Evolutionary conservation across 2,888 invertebrate genomes (phyloP).

Genomic region (Lasius platythorax): DNA sequence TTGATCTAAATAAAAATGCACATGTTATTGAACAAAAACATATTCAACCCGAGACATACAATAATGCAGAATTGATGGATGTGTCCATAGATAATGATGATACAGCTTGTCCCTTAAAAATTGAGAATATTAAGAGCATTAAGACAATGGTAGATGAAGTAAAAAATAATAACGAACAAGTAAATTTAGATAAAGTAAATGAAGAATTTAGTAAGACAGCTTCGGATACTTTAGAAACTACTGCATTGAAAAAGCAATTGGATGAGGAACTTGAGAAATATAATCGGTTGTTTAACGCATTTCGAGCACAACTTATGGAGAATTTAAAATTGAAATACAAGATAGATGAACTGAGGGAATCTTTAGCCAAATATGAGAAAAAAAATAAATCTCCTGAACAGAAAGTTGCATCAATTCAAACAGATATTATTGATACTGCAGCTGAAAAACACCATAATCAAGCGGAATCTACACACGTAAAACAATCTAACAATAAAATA

Average conservation of each 20-base stretch:
- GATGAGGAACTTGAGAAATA: slow-evolving; percentile 73
- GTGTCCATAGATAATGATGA: slow-evolving; percentile 61
- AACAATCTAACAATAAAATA: slow-evolving; percentile 61
- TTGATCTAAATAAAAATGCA: slow-evolving; percentile 31
- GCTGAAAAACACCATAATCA: slow-evolving; percentile 15
- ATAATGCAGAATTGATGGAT: slow-evolving; percentile 62
- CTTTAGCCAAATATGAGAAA: slow-evolving; percentile 63
- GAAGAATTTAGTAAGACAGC: slow-evolving; percentile 46
- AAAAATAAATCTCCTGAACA: slow-evolving; percentile 65
- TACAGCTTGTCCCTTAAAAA: slow-evolving; percentile 65
- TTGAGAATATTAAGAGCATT: slow-evolving; percentile 71
- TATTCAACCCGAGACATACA: slow-evolving; percentile 53
- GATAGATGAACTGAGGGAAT: slow-evolving; percentile 74
- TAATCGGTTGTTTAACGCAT: slow-evolving; percentile 75
- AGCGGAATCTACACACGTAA: slow-evolving; percentile 29
- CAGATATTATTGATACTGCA: slow-evolving; percentile 69
- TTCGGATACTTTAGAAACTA: slow-evolving; percentile 66
- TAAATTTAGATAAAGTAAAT: slow-evolving; percentile 48
- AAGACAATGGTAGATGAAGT: slow-evolving; percentile 56
- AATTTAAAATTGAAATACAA: slow-evolving; percentile 79
- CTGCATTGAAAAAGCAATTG: slow-evolving; percentile 69
- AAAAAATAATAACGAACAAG: slow-evolving; percentile 57
- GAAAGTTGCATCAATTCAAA: slow-evolving; percentile 78
- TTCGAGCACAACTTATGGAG: slow-evolving; percentile 78
- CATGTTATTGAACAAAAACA: slow-evolving; percentile 43